phyloP scores from a whole-genome alignment of 2,888 invertebrate species.

The Chalcis sispes region DNA sequence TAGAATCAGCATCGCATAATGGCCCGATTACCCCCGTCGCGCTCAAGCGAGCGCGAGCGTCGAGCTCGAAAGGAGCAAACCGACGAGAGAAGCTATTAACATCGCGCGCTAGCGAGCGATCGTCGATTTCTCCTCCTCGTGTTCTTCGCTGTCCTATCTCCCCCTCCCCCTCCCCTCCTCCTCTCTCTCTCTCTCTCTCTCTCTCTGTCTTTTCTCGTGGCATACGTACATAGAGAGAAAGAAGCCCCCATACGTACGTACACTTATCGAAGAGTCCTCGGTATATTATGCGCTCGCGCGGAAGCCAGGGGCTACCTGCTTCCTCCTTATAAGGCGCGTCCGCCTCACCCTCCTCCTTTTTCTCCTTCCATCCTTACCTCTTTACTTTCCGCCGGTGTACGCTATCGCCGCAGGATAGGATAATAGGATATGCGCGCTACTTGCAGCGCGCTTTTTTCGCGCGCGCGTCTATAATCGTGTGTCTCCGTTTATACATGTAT shows the following conservation, averaged over 20 bases:
- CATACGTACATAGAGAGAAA: no score
- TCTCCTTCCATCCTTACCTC: no score
- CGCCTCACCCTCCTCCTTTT: no score
- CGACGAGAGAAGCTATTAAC: slow-evolving; percentile 47
- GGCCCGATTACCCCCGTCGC: slow-evolving; percentile 47
- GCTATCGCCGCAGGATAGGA: slow-evolving; percentile 30
- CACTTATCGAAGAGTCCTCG: slow-evolving; percentile 26
- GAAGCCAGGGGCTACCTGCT: slow-evolving; percentile 13
- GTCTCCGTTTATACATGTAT: no score
- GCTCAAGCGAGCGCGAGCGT: slow-evolving; percentile 11
- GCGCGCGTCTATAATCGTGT: background rate
- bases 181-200: background rate
- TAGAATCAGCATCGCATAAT: slow-evolving; percentile 27
- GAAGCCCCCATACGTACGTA: background rate
- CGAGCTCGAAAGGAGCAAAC: no score
- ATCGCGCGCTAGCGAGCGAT: slow-evolving; percentile 7
- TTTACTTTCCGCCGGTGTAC: background rate
- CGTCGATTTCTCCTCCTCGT: slow-evolving; percentile 15
- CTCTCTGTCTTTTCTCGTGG: background rate
- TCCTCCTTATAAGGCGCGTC: slow-evolving; percentile 26
- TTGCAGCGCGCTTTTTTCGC: slow-evolving; percentile 2
- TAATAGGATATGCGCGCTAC: slow-evolving; percentile 41
- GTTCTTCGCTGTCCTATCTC: background rate
- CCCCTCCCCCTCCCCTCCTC: background rate
- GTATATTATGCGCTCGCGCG: slow-evolving; percentile 23